Percentiles rank a stretch among this genome's conserved stretches.
These are phyloP conservation scores for Salvelinus alpinus DNA, from an alignment of 2,113 vertebrate genomes.

Conservation along the genomic window DNA sequence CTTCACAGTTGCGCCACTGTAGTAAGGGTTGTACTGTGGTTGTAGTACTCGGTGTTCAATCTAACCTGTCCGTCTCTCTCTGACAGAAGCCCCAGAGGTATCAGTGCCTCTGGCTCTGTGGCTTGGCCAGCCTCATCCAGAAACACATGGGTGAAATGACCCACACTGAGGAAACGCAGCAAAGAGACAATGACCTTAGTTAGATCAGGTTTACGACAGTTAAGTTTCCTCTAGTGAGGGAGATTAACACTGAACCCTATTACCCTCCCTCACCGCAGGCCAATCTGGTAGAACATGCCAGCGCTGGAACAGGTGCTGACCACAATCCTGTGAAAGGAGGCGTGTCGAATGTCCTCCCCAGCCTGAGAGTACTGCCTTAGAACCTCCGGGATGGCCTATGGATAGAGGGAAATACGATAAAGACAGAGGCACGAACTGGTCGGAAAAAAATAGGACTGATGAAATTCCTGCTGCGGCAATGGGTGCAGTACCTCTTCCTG, in stretches of 20 bases:
- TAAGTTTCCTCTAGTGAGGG: no score
- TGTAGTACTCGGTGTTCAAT: conserved; percentile 42
- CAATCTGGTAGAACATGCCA: conserved; percentile 86
- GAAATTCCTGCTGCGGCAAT: no score
- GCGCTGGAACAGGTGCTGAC: conserved; percentile 90
- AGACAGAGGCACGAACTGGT: background rate
- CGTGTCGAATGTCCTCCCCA: conserved; percentile 86
- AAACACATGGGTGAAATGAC: conserved; percentile 93
- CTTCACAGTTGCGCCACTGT: background rate
- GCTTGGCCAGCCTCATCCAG: conserved; percentile 96
- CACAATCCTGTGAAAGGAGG: conserved; percentile 85
- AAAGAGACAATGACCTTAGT: background rate
- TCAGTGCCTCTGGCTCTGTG: conserved; percentile 89
- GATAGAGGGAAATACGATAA: background rate
- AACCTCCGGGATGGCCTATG: conserved; percentile 79
- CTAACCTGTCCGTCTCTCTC: conserved; percentile 87
- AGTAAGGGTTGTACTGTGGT: conserved; percentile 70
- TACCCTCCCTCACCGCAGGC: conserved; percentile 73
- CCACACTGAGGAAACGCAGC: conserved; percentile 80
- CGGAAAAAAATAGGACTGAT: no score
- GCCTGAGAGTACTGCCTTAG: conserved; percentile 81
- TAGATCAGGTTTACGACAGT: no score
- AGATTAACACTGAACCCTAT: background rate
- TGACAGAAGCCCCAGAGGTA: conserved; percentile 87
- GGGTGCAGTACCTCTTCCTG: conserved; percentile 78